Conservation (phyloP, 2,888 invertebrate species). For the Nasonia oneida region DNA sequence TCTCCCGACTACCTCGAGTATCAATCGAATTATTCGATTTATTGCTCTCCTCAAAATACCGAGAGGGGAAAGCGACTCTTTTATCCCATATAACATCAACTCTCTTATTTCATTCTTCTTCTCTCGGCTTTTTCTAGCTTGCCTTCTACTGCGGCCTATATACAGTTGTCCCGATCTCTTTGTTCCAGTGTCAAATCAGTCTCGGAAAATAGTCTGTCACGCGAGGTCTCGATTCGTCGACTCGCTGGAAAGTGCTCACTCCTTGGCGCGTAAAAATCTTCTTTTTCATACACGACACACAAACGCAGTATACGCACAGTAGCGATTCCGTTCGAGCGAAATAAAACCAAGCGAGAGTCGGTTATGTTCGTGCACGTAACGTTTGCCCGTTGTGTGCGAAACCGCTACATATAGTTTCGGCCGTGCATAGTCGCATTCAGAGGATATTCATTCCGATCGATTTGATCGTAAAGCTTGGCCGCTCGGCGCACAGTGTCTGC, state of each 20-base stretch:
- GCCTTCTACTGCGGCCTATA: not conserved
- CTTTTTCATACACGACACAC: no score
- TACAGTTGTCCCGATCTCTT: not conserved
- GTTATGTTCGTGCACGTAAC: not conserved
- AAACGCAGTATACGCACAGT: not conserved
- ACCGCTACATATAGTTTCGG: not conserved
- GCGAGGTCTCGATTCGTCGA: not conserved
- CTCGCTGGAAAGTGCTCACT: not conserved
- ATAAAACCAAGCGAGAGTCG: not conserved
- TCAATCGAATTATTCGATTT: slow-evolving; percentile 78
- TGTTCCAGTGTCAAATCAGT: slow-evolving; percentile 33
- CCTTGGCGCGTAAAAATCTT: no score
- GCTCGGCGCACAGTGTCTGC: slow-evolving; percentile 1
- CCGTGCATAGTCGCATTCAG: slow-evolving; percentile 9
- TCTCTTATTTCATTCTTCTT: not conserved
- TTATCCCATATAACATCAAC: not conserved
- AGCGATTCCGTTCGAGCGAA: not conserved
- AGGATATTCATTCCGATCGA: slow-evolving; percentile 72
- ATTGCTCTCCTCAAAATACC: slow-evolving; percentile 75
- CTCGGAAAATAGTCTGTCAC: slow-evolving; percentile 28
- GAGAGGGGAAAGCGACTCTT: not conserved
- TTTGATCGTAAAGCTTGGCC: slow-evolving; percentile 74
- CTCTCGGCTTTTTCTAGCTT: not conserved
- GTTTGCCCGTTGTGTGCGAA: slow-evolving; percentile 4
- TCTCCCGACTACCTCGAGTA: slow-evolving; percentile 65